Percentiles rank a stretch among this genome's conserved stretches.
phyloP scores from a whole-genome alignment of 2,888 invertebrate species.

The Lobophora halterata region DNA sequence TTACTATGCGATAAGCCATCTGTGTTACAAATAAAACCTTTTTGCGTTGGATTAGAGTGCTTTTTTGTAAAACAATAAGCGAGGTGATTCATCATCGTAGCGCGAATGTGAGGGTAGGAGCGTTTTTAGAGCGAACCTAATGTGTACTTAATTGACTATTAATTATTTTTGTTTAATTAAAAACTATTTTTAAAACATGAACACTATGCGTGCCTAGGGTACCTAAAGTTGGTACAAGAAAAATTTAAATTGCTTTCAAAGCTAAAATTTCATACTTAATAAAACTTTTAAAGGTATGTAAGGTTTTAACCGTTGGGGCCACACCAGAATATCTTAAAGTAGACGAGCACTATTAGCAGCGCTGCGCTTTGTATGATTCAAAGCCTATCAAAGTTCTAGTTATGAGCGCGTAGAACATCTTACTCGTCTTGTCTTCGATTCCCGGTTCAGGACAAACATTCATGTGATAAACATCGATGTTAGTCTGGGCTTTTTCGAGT shows the following conservation, averaged over 20 bases:
- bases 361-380: too few relatives aligned
- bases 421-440: too few relatives aligned
- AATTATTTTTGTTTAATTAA: conserved; percentile 33
- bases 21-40: conserved; percentile 56
- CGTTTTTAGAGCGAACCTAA: conserved; percentile 26
- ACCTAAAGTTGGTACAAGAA: too few relatives aligned
- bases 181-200: conserved; percentile 12
- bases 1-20: conserved; percentile 37
- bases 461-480: too few relatives aligned
- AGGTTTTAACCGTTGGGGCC: too few relatives aligned
- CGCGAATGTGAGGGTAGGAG: conserved; percentile 24
- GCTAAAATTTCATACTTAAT: neutral
- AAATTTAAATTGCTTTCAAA: neutral
- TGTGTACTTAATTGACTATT: conserved; percentile 29
- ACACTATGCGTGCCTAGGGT: conserved; percentile 2
- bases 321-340: too few relatives aligned
- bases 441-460: too few relatives aligned
- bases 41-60: conserved; percentile 35
- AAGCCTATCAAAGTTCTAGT: too few relatives aligned
- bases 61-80: conserved; percentile 58
- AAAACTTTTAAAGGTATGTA: too few relatives aligned
- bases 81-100: conserved; percentile 47
- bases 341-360: too few relatives aligned
- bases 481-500: too few relatives aligned
- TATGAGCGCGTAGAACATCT: too few relatives aligned